phyloP scores from a whole-genome alignment of 2,888 invertebrate genomes.

The Troides helena region DNA sequence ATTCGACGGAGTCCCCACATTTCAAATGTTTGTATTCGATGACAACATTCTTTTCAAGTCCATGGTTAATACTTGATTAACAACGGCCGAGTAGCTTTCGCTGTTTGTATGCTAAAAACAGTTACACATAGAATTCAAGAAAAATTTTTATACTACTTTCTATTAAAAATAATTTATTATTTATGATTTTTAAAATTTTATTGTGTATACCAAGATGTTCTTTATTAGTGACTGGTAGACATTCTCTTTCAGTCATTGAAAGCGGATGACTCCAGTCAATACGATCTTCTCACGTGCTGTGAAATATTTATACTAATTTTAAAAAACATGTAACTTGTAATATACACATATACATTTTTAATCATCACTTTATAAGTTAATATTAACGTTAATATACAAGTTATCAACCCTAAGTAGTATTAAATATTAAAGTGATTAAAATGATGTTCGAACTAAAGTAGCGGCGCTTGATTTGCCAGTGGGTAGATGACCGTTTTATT shows the following conservation, averaged over 20 bases:
- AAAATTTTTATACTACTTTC: neutral
- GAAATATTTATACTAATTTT: too few relatives aligned
- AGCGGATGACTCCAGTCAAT: too few relatives aligned
- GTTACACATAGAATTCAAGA: neutral
- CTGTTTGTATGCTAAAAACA: neutral
- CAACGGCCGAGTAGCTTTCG: neutral
- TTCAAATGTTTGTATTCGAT: too few relatives aligned
- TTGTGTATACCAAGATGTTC: too few relatives aligned
- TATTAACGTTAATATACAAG: neutral
- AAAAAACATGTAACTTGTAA: too few relatives aligned
- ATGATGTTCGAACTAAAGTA: slow-evolving; percentile 1
- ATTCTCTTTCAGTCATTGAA: too few relatives aligned
- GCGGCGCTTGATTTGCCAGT: neutral
- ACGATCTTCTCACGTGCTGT: too few relatives aligned
- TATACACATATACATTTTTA: neutral
- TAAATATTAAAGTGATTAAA: slow-evolving; percentile 5
- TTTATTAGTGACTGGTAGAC: too few relatives aligned
- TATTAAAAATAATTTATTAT: too few relatives aligned
- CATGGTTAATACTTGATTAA: neutral
- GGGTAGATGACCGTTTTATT: slow-evolving; percentile 18
- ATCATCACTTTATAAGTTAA: neutral
- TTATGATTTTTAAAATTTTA: too few relatives aligned
- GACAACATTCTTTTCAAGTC: too few relatives aligned
- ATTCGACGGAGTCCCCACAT: too few relatives aligned
- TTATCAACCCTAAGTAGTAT: slow-evolving; percentile 1